phyloP scores from a whole-genome alignment of 2,113 vertebrate species.

The Nicator chloris region DNA sequence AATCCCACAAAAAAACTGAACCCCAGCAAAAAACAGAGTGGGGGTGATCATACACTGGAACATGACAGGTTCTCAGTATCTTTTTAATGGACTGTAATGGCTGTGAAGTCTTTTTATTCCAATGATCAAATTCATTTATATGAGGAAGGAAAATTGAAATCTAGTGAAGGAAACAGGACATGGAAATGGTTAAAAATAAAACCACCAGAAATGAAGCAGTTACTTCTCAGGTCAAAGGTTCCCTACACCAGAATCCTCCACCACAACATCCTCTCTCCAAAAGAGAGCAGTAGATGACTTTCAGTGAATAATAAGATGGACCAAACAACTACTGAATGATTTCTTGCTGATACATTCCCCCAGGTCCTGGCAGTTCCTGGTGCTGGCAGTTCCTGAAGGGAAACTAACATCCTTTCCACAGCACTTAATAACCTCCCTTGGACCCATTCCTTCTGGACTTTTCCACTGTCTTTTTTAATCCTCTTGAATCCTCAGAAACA shows the following conservation, averaged over 20 bases:
- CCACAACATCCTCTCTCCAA: background rate
- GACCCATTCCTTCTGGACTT: background rate
- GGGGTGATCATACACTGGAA: rapidly evolving
- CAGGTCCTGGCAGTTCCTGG: background rate
- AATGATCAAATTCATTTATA: background rate
- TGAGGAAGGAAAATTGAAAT: background rate
- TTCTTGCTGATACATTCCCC: background rate
- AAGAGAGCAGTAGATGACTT: background rate
- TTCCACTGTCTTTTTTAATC: background rate
- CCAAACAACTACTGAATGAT: background rate
- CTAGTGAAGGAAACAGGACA: background rate
- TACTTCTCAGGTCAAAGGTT: background rate
- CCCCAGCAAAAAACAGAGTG: background rate
- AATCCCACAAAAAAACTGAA: background rate
- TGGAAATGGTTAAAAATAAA: background rate
- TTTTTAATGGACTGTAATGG: background rate
- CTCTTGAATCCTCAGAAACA: background rate
- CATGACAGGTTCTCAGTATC: background rate
- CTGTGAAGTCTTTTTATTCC: background rate
- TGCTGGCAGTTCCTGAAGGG: background rate
- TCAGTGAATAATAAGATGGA: background rate
- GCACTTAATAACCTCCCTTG: background rate
- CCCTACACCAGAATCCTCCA: background rate
- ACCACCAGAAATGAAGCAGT: background rate
- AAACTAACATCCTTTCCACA: background rate